These are phyloP conservation scores for Catharus fuscescens DNA, from an alignment of 2,113 vertebrate genomes.

Conservation along the genomic window DNA sequence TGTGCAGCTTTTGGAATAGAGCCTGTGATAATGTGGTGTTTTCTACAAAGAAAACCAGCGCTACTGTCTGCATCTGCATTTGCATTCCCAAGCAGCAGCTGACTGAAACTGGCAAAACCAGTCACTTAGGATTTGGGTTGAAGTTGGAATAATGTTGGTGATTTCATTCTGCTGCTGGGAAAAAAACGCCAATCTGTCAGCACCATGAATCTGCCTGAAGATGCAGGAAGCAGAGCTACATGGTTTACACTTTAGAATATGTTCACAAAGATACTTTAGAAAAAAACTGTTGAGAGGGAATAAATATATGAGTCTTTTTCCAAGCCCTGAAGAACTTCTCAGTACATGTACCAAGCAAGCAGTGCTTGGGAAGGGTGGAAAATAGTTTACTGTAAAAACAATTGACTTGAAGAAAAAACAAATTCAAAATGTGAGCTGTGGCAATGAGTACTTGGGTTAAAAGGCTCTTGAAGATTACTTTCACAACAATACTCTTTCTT, in stretches of 20 bases:
- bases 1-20: background rate
- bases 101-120: constrained; percentile 46
- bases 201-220: background rate
- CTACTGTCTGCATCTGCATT: constrained; percentile 18
- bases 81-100: constrained; percentile 20
- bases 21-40: background rate
- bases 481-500: background rate
- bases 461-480: background rate
- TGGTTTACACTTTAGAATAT: background rate
- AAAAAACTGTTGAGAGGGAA: background rate
- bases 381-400: background rate
- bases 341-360: background rate
- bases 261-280: background rate
- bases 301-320: background rate
- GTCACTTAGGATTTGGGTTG: constrained; percentile 1
- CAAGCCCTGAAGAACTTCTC: background rate
- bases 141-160: background rate
- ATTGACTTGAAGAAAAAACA: background rate
- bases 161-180: background rate
- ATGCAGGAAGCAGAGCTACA: background rate
- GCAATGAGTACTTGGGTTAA: background rate
- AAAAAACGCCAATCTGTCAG: background rate
- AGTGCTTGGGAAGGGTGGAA: background rate
- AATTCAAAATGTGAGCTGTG: background rate
- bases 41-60: background rate